Evolutionary conservation across 2,797 vertebrate genomes (phyloP).

Genomic region (Tenualosa ilisha): DNA sequence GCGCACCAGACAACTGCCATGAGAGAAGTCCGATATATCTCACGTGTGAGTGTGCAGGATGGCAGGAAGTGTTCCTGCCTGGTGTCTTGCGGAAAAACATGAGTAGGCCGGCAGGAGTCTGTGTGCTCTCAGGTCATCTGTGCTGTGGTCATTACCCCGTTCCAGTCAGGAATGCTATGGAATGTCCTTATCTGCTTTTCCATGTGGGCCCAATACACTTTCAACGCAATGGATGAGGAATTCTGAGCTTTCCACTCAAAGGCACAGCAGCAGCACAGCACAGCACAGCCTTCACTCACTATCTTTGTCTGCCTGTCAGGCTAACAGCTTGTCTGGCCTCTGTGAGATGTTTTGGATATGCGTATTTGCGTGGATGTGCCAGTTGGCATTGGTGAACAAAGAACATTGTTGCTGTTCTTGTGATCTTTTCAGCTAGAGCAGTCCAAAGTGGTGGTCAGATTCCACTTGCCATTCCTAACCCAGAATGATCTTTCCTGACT

Average conservation of each 20-base stretch:
- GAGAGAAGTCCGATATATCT: background rate
- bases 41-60: background rate
- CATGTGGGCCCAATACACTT: background rate
- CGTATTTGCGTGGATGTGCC: background rate
- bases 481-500: background rate
- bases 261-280: too few relatives aligned
- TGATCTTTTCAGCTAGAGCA: background rate
- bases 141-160: background rate
- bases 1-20: background rate
- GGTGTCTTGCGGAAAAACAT: background rate
- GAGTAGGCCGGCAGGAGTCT: background rate
- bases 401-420: background rate
- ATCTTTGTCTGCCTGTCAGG: background rate
- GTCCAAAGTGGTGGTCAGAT: background rate
- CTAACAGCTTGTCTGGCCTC: background rate
- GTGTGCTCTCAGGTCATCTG: conserved; percentile 20
- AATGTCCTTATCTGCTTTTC: conserved; percentile 19
- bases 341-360: background rate
- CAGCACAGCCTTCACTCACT: background rate
- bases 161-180: conserved; percentile 9
- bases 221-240: background rate
- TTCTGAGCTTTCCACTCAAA: background rate
- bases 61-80: background rate
- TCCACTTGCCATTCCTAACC: background rate
- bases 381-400: background rate